phyloP scores from a whole-genome alignment of 1,140 invertebrate species.

The Hormaphis cornu region DNA sequence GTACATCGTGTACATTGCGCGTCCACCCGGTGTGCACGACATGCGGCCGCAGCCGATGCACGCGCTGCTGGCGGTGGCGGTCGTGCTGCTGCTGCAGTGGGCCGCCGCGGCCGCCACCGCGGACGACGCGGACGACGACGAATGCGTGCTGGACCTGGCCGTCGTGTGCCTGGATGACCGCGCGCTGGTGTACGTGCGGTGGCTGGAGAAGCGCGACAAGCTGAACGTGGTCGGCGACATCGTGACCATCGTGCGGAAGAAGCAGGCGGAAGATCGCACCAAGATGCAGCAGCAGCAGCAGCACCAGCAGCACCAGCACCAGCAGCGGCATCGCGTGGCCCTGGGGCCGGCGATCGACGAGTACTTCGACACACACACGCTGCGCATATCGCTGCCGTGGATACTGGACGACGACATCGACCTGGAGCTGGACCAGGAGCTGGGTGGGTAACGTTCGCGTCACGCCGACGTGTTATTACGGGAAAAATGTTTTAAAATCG shows the following conservation, averaged over 20 bases:
- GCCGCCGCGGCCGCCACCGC: neutral
- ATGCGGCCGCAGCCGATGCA: neutral
- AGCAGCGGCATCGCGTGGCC: neutral
- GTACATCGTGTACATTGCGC: neutral
- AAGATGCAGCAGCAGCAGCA: neutral
- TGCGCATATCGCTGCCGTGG: slow-evolving; percentile 21
- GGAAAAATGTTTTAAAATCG: too few species aligned
- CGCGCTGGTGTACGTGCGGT: neutral
- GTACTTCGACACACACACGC: slow-evolving; percentile 18
- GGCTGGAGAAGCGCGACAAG: slow-evolving; percentile 10
- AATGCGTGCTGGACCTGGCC: slow-evolving; percentile 17
- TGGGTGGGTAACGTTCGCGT: neutral
- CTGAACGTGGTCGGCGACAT: slow-evolving; percentile 19
- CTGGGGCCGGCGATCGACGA: slow-evolving; percentile 16
- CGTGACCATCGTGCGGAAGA: slow-evolving; percentile 5
- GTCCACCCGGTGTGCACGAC: neutral
- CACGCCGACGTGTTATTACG: too few species aligned
- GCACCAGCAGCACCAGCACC: neutral
- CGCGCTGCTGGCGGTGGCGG: neutral
- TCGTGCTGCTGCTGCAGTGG: neutral
- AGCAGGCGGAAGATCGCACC: neutral
- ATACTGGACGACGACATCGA: slow-evolving; percentile 22
- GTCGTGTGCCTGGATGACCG: slow-evolving; percentile 5
- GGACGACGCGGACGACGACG: neutral
- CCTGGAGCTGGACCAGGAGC: slow-evolving; percentile 13